A percentile compares a stretch with the other conserved stretches of the same genome.
Conservation (phyloP, 2,888 invertebrate species). For the Idaea biselata region DNA sequence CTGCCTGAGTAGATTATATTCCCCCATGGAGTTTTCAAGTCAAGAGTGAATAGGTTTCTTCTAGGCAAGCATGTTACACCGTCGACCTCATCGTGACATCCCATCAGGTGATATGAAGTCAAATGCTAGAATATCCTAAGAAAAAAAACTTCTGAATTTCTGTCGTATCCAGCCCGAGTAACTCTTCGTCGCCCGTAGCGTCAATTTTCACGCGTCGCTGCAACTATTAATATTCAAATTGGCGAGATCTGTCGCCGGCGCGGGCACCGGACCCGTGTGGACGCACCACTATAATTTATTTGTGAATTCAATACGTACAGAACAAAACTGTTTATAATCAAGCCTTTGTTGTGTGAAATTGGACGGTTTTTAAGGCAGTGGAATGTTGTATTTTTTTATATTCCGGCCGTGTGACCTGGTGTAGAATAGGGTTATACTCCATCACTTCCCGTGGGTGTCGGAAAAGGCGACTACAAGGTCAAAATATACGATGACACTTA, state of each 20-base stretch:
- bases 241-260: constrained; percentile 73
- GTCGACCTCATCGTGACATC: too few species aligned
- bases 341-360: constrained; percentile 27
- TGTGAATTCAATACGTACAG: constrained; percentile 49
- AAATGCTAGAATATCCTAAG: too few species aligned
- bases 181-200: constrained; percentile 34
- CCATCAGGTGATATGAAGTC: too few species aligned
- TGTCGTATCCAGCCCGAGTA: constrained; percentile 34
- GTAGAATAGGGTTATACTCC: too few species aligned
- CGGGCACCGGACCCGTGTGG: constrained; percentile 35
- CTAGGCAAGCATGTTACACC: too few species aligned
- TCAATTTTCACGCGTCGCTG: constrained; percentile 75
- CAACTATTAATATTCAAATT: constrained; percentile 78
- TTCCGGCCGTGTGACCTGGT: background rate
- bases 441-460: too few species aligned
- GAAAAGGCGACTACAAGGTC: too few species aligned
- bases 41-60: too few species aligned
- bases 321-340: constrained; percentile 46
- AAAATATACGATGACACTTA: too few species aligned
- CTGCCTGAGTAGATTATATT: too few species aligned
- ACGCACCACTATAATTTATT: constrained; percentile 61
- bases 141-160: too few species aligned
- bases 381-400: background rate
- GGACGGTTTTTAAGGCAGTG: constrained; percentile 5
- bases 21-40: too few species aligned